These are phyloP conservation scores for Galerucella pusilla DNA, from an alignment of 2,888 invertebrate species.

Conservation along the genomic window DNA sequence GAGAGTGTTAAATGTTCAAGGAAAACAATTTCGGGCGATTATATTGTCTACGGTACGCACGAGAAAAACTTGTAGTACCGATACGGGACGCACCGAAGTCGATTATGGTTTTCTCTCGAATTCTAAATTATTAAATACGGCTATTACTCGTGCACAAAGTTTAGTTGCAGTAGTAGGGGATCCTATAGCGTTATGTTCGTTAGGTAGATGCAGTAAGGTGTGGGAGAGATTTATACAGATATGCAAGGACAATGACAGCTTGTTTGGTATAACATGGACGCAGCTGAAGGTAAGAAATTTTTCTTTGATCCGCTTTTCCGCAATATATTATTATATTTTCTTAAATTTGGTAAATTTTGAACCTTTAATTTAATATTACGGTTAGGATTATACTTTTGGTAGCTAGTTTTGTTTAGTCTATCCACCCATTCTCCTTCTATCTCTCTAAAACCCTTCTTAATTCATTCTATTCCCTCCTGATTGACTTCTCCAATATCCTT, in stretches of 20 bases:
- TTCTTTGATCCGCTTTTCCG: not conserved
- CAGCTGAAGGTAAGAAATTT: slow-evolving; percentile 66
- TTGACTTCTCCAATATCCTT: no score
- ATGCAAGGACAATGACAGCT: slow-evolving; percentile 76
- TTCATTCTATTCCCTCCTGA: no score
- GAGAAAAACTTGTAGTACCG: slow-evolving; percentile 73
- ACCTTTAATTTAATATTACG: no score
- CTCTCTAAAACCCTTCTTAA: no score
- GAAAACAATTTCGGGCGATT: slow-evolving; percentile 86
- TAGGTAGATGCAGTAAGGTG: slow-evolving; percentile 82
- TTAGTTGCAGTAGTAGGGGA: slow-evolving; percentile 87
- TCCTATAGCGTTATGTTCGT: slow-evolving; percentile 82
- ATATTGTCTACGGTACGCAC: slow-evolving; percentile 84
- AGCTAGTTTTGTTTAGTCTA: no score
- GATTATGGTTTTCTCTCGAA: slow-evolving; percentile 87
- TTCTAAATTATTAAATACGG: slow-evolving; percentile 84
- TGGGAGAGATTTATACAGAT: slow-evolving; percentile 84
- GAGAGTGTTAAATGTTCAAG: slow-evolving; percentile 85
- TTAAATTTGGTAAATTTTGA: no score
- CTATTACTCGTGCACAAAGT: slow-evolving; percentile 84
- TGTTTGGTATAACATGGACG: slow-evolving; percentile 79
- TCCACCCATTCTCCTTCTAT: no score
- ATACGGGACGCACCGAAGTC: slow-evolving; percentile 69
- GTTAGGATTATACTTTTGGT: no score
- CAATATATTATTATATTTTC: not conserved